Conservation (phyloP, 2,113 vertebrate genomes). For the Candoia aspera region DNA sequence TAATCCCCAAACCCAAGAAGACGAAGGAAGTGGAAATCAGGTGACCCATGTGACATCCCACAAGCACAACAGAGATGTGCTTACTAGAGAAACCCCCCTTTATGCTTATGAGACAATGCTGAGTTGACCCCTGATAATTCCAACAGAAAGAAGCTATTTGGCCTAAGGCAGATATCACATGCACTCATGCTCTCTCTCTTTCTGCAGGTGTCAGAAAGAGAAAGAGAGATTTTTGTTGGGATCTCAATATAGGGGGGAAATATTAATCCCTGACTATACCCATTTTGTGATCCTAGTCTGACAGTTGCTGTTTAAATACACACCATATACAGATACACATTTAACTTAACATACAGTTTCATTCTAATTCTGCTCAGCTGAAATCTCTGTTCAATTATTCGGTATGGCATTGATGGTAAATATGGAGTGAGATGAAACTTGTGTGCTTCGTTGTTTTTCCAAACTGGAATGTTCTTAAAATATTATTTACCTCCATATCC, state of each 20-base stretch:
- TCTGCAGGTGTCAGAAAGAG: no score
- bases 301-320: neutral
- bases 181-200: neutral
- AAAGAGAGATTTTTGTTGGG: neutral
- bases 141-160: no score
- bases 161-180: neutral
- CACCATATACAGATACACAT: neutral
- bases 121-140: no score
- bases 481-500: neutral
- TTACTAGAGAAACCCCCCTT: no score
- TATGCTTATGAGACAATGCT: no score
- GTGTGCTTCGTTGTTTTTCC: neutral
- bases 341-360: neutral
- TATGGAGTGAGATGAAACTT: neutral
- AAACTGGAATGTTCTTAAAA: neutral
- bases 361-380: neutral
- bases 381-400: neutral
- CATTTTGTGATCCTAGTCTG: neutral
- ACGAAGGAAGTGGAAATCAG: no score
- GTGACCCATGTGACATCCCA: no score
- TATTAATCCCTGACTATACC: neutral
- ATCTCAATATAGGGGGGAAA: neutral
- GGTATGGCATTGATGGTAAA: neutral
- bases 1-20: no score
- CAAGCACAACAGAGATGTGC: no score